Conservation (phyloP, 2,113 vertebrate species). For the Cyanoramphus novaezelandiae region DNA sequence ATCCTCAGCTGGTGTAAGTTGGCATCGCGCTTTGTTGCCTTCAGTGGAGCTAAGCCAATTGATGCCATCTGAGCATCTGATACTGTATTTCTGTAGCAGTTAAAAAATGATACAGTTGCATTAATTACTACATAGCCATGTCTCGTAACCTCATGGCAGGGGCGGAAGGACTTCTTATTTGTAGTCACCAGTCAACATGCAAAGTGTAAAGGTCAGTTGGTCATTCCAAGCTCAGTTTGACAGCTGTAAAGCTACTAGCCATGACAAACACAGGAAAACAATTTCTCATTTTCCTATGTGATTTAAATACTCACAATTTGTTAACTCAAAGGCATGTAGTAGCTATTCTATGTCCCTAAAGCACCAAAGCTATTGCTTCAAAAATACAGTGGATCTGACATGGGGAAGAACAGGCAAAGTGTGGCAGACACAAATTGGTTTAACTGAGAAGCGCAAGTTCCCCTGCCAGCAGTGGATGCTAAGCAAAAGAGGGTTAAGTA, state of each 20-base stretch:
- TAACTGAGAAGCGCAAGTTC: neutral
- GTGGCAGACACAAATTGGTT: neutral
- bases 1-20: constrained; percentile 53
- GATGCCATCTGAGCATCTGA: constrained; percentile 60
- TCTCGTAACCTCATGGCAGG: constrained; percentile 27
- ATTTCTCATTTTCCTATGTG: neutral
- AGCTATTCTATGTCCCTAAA: neutral
- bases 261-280: neutral
- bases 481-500: neutral
- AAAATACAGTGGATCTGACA: constrained; percentile 12
- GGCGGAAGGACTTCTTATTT: constrained; percentile 1
- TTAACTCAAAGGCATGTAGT: neutral
- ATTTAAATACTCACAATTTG: constrained; percentile 1
- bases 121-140: constrained; percentile 45
- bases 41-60: constrained; percentile 53
- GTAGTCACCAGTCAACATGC: neutral
- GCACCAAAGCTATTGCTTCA: neutral
- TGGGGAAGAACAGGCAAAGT: neutral
- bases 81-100: constrained; percentile 38
- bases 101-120: constrained; percentile 34
- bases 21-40: constrained; percentile 46
- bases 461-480: neutral
- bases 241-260: neutral
- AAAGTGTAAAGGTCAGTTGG: constrained; percentile 25
- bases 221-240: constrained; percentile 34